phyloP scores from a whole-genome alignment of 2,888 invertebrate species.

The Beris chalybata region DNA sequence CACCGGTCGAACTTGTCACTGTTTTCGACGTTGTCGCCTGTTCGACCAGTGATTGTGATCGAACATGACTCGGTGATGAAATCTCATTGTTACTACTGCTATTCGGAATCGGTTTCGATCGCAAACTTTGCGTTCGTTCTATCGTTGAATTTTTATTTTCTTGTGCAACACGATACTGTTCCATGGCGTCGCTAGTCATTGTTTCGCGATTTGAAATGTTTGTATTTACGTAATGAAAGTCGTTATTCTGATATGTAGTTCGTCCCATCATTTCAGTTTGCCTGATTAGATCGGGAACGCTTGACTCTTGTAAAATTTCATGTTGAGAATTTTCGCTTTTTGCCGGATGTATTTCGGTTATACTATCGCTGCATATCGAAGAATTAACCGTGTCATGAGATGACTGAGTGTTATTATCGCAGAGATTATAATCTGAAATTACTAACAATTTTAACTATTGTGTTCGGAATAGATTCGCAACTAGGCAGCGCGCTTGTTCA shows the following conservation, averaged over 20 bases:
- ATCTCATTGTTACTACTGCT: conserved; percentile 15
- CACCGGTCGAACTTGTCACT: conserved; percentile 41
- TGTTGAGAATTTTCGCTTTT: conserved; percentile 12
- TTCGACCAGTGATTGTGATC: conserved; percentile 39
- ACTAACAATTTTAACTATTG: background rate
- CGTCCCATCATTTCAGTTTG: conserved; percentile 37
- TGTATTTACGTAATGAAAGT: conserved; percentile 53
- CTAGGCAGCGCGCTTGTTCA: background rate
- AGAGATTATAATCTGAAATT: conserved; percentile 39
- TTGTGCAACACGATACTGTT: background rate
- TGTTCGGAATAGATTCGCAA: background rate
- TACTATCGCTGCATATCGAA: conserved; percentile 2
- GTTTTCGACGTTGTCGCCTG: conserved; percentile 30
- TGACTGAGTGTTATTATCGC: conserved; percentile 25
- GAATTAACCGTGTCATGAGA: conserved; percentile 9
- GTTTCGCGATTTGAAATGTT: conserved; percentile 48
- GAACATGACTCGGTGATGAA: conserved; percentile 29
- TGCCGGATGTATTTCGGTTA: background rate
- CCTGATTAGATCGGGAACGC: conserved; percentile 29
- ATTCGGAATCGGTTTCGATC: conserved; percentile 16
- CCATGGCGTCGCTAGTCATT: background rate
- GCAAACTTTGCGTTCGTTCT: conserved; percentile 41
- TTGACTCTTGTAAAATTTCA: conserved; percentile 7
- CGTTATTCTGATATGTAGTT: conserved; percentile 44
- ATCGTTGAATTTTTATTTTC: conserved; percentile 18